Evolutionary conservation across 35 echinoderm and acorn worm species (phyloP).

Genomic region (Apostichopus parvimensis): DNA sequence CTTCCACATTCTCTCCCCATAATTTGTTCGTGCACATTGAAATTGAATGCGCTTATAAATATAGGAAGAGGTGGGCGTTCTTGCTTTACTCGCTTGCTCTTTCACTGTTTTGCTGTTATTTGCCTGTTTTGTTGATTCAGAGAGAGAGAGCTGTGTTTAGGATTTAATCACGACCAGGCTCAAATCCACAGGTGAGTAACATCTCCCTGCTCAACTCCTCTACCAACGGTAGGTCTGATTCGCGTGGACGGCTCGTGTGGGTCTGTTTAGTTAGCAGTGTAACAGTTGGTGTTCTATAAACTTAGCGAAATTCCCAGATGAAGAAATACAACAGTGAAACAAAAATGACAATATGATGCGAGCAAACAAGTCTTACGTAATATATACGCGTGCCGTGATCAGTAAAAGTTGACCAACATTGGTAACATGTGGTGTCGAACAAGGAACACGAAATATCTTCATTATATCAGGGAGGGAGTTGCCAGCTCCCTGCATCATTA

Average conservation of each 20-base stretch:
- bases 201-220: too few species aligned
- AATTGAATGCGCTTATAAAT: too few species aligned
- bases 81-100: too few species aligned
- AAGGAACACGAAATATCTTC: neutral
- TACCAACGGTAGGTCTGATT: neutral
- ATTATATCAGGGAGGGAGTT: too few species aligned
- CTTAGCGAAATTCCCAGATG: neutral
- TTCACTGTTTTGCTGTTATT: neutral
- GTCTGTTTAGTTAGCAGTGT: neutral
- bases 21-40: too few species aligned
- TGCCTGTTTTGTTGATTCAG: neutral
- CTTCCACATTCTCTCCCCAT: too few species aligned
- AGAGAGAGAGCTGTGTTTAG: too few species aligned
- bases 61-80: too few species aligned
- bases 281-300: neutral
- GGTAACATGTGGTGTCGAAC: neutral
- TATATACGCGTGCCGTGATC: neutral
- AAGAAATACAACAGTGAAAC: neutral
- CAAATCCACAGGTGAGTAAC: neutral
- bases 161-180: neutral
- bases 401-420: neutral
- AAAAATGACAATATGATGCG: neutral
- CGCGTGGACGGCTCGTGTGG: constrained; percentile 22
- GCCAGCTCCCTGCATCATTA: too few species aligned
- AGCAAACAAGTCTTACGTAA: constrained; percentile 24